Evolutionary conservation across 2,113 vertebrate genomes (phyloP).

Genomic region (Clinocottus analis): DNA sequence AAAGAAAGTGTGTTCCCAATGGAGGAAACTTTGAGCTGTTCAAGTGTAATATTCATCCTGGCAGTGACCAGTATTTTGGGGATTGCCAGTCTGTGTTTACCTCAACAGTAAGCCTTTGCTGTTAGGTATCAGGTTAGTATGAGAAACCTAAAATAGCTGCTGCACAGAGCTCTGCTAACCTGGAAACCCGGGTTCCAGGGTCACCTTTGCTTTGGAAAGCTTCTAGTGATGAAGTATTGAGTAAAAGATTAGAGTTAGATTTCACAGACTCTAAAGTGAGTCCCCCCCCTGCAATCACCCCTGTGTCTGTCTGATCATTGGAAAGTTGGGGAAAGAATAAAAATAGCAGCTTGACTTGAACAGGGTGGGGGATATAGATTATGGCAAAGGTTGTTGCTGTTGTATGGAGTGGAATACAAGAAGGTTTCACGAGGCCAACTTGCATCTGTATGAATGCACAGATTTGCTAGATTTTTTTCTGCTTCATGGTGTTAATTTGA

Average conservation of each 20-base stretch:
- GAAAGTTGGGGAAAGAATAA: constrained; percentile 8
- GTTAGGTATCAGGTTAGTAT: constrained; percentile 69
- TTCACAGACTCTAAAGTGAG: background rate
- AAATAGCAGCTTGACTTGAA: constrained; percentile 37
- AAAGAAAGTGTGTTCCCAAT: background rate
- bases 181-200: constrained; percentile 31
- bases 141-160: constrained; percentile 65
- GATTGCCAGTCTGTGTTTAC: constrained; percentile 55
- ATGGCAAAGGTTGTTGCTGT: constrained; percentile 14
- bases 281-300: background rate
- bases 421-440: background rate
- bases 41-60: background rate
- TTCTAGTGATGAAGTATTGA: background rate
- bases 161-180: constrained; percentile 46
- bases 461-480: too few species aligned
- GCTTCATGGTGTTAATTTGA: background rate
- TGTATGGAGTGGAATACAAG: background rate
- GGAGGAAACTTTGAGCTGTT: background rate
- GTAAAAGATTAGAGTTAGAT: constrained; percentile 11
- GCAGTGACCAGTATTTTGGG: constrained; percentile 38
- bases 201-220: constrained; percentile 5
- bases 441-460: background rate
- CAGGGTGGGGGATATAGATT: background rate
- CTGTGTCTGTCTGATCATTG: constrained; percentile 7
- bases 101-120: constrained; percentile 38